Percentiles rank a stretch among this genome's conserved stretches.
Conservation (phyloP, 2,113 vertebrate species). For the Scortum barcoo region DNA sequence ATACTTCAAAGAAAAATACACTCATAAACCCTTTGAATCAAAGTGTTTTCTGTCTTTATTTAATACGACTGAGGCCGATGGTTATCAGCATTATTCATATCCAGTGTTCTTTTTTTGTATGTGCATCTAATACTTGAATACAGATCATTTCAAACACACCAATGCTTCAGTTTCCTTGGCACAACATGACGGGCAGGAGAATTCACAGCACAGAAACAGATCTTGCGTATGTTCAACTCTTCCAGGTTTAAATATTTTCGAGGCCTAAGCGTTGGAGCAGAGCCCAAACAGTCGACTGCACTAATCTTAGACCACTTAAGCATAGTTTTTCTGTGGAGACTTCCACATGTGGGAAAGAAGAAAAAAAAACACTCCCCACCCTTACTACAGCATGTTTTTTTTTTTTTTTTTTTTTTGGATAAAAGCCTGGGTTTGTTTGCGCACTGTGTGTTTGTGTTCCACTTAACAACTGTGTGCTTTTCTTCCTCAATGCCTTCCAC, state of each 20-base stretch:
- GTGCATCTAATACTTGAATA: constrained; percentile 75
- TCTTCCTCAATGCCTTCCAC: constrained; percentile 94
- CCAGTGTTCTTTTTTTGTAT: constrained; percentile 55
- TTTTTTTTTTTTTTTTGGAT: too few relatives aligned
- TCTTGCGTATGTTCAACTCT: constrained; percentile 42
- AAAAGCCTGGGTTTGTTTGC: constrained; percentile 65
- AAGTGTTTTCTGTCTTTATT: constrained; percentile 83
- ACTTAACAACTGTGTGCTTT: constrained; percentile 87
- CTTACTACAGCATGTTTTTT: constrained; percentile 74
- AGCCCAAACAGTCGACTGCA: constrained; percentile 45
- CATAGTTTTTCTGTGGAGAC: constrained; percentile 26
- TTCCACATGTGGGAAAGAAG: constrained; percentile 10
- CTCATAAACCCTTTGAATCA: constrained; percentile 85
- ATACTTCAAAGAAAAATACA: constrained; percentile 79
- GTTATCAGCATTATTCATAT: constrained; percentile 47
- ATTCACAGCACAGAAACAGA: constrained; percentile 6
- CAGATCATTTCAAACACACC: constrained; percentile 62
- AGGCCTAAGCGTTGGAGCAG: constrained; percentile 55
- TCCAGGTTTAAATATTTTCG: constrained; percentile 43
- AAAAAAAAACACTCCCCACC: too few relatives aligned
- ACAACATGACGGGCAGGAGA: constrained; percentile 27
- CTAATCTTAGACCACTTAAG: constrained; percentile 32
- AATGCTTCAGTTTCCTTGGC: constrained; percentile 60
- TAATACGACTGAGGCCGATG: constrained; percentile 34
- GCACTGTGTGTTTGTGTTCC: constrained; percentile 73